Evolutionary conservation across 2,113 vertebrate genomes (phyloP), one percentile per base, ranked within the genome.

Genomic region (Shinisaurus crocodilurus): DNA sequence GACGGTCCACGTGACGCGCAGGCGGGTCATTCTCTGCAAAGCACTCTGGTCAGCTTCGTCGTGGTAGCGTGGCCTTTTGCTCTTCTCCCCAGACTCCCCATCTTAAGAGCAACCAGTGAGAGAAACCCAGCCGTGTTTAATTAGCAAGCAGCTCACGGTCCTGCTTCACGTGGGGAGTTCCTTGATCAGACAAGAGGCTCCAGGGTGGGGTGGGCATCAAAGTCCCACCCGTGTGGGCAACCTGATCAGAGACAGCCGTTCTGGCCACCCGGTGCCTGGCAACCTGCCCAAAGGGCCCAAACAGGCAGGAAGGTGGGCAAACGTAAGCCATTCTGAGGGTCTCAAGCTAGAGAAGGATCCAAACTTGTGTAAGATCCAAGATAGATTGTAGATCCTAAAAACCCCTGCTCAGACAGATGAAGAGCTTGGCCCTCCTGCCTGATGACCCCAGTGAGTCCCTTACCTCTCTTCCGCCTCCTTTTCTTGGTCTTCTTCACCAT

Each of bases 1-100:
- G 15, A 98, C 93, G 0, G 98, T 97, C 99, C 99, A 99, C 85
- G 96, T 96, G 65, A 99, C 99, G 0, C 99, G 97, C 92, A 98
- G 98, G 15, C 98, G 97, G 0, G 99, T 99, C 99, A 99, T 99
- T 92, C 98, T 96, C 86, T 97, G 98, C 92, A 99, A 94, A 20
- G 99, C 99, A 0, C 95, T 97, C 95, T 98, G 98, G 96, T 99
- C 99, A 0, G 98, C 97, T 90, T 98, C 97, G 6, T 99, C 99
- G 0, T 99, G 98, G 93, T 98, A 98, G 2, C 97, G 97, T 2
- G 94, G 94, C 5, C 82, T 95, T 6, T 97, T 97, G 90, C 25
- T 96, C 75, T 98, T 97, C 0, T 95, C 95, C 54, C 3, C 96
- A 0, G 91, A 85, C 63, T 2, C 6, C n/a, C 95, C 85, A 20